Conservation (phyloP, 2,113 vertebrate genomes). For the Indicator indicator region DNA sequence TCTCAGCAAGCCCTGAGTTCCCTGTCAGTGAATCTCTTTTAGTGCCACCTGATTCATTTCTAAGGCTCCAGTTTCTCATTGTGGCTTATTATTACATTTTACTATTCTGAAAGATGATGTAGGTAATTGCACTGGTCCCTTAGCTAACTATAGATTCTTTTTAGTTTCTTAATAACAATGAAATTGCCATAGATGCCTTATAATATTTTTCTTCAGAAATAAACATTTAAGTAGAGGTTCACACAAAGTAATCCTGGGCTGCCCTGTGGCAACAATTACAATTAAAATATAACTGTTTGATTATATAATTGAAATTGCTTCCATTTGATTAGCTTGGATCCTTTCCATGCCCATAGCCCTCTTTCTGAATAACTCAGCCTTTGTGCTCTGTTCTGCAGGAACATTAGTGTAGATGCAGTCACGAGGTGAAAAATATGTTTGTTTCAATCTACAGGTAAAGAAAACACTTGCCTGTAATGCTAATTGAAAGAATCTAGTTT, state of each 20-base stretch:
- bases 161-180: constrained; percentile 52
- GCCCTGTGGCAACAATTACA: constrained; percentile 58
- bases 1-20: not conserved
- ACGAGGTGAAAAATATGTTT: not conserved
- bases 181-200: constrained; percentile 32
- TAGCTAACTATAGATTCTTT: constrained; percentile 35
- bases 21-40: constrained; percentile 53
- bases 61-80: constrained; percentile 18
- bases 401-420: not conserved
- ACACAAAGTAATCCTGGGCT: constrained; percentile 25
- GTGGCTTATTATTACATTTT: constrained; percentile 56
- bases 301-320: constrained; percentile 64
- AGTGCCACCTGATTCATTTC: constrained; percentile 56
- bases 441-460: not conserved
- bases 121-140: constrained; percentile 31
- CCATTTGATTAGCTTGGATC: constrained; percentile 51
- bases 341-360: constrained; percentile 7
- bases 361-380: constrained; percentile 1
- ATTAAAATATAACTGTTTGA: constrained; percentile 67
- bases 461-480: not conserved
- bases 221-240: constrained; percentile 58
- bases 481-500: not conserved
- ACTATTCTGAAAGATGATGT: constrained; percentile 27
- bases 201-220: constrained; percentile 56
- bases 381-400: not conserved